These are phyloP conservation scores for Menidia beryllina DNA, from an alignment of 2,113 vertebrate genomes.

Conservation along the genomic window DNA sequence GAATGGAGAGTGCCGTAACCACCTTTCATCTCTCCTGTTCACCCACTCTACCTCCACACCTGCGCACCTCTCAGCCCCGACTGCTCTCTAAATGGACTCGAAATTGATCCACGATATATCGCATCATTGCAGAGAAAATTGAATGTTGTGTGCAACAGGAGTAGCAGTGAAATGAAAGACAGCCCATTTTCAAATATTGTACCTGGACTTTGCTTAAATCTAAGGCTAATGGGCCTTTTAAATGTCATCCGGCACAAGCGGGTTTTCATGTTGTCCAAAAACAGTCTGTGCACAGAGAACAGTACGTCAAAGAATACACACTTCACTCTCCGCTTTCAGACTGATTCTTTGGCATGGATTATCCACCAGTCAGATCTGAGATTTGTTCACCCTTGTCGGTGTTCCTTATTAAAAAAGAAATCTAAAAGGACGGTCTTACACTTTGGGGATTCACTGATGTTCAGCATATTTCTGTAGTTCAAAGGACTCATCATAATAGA, in stretches of 20 bases:
- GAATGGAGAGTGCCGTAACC: slow-evolving; percentile 58
- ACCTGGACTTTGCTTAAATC: slow-evolving; percentile 19
- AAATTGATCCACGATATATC: slow-evolving; percentile 64
- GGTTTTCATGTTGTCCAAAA: neutral
- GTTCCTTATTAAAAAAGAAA: slow-evolving; percentile 30
- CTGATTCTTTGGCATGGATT: slow-evolving; percentile 37
- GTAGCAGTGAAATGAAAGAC: slow-evolving; percentile 63
- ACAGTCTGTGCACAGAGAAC: neutral
- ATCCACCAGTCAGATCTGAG: slow-evolving; percentile 37
- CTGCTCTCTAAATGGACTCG: slow-evolving; percentile 66
- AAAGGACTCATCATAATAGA: slow-evolving; percentile 58
- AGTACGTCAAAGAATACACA: neutral
- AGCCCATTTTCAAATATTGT: slow-evolving; percentile 48
- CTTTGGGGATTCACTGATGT: slow-evolving; percentile 23
- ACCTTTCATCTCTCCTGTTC: slow-evolving; percentile 67
- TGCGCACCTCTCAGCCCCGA: slow-evolving; percentile 60
- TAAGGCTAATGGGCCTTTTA: slow-evolving; percentile 12
- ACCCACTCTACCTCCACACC: slow-evolving; percentile 61
- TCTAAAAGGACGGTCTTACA: slow-evolving; percentile 41
- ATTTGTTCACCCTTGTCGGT: slow-evolving; percentile 35
- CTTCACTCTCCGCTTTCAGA: slow-evolving; percentile 7
- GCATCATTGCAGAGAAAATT: slow-evolving; percentile 50
- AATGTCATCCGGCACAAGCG: neutral
- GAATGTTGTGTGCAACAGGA: slow-evolving; percentile 38
- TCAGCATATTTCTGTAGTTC: slow-evolving; percentile 52